Base-by-base conservation (phyloP, 2,888 invertebrate species). In the Rutpela maculata region DNA sequence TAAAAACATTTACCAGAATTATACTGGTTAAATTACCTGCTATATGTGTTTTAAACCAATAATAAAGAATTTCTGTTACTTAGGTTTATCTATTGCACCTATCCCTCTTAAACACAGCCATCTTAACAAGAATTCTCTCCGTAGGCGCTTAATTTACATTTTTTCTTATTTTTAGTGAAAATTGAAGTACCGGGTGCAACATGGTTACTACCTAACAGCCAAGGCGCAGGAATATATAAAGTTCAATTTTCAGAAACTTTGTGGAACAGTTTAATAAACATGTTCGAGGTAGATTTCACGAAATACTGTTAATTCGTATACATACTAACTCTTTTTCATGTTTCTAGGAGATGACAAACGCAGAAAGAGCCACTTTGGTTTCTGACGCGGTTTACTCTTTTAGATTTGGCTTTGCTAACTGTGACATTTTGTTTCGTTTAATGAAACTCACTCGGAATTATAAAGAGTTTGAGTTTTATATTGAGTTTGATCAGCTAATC, bases 191-290 rank as follows among this genome's bases (percentile, higher is more conserved):
- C 89, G 57, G 85, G 88, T 5, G 89, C 90, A 5, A 90, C 90
- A 0, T 96, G 95, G 95, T 89, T 97, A 17, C 97, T 97, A 89
- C 91, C 97, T 56, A 98, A 98, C 88, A 93, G 93, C 80, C 91
- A 95, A 82, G 95, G 96, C 90, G 91, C 94, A 18, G 97, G 97
- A 0, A 97, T 94, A 88, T 98, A 96, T 88, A 92, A 96, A 75
- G 96, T 97, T 0, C 96, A 96, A 87, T 97, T 97, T 86, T 91
- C 93, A 0, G 80, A 87, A 1, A 90, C 90, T 0, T 92, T 94
- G 86, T 97, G 97, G 97, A 81, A 89, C 19, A 85, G 85, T 12
- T 85, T 93, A 1, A 85, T 84, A 87, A 1, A 87, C 89, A 80
- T 90, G 89, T 74, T 78, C 69, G 66, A 78, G 75, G 83, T 81